Base-by-base conservation (phyloP, 35 echinoderm and acorn worm species). In the Ptychodera flava region DNA sequence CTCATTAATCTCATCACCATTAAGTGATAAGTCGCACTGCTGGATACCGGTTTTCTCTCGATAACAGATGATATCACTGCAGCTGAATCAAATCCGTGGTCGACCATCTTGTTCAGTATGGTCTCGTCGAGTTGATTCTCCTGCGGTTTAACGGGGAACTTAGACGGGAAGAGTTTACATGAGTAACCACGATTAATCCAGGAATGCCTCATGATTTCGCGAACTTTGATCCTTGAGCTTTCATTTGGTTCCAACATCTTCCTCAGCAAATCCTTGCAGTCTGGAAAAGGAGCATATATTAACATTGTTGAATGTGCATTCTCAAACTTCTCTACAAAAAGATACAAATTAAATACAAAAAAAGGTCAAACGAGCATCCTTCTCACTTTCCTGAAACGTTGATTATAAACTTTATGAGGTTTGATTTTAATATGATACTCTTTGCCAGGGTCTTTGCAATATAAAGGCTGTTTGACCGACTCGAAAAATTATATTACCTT, bases 141-240 rank as follows among this genome's bases (percentile, higher is more conserved):
- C 0, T 36, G 36, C 2, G 78, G 16, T 27, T 88, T 78, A 30
- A 87, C 85, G 0, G 88, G 88, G 79, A 79, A 91, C 29, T 32
- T 14, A 30, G 83, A 87, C 28, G 95, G 87, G 27, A 77, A 76
- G 52, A 97, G 79, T 64, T 52, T 38, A n/a, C 35, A 38, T 1
- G 89, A 82, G 84, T 93, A 87, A 0, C 95, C 95, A 31, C 89
- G 83, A 34, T 97, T 97, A 22, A 97, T 91, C 95, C 95, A 97
- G 0, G 95, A 84, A 78, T 97, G 95, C 27, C 64, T 75, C 95
- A 97, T 93, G 28, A 97, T 83, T 16, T 93, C 95, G 29, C 52
- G 35, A 0, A 97, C 77, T 78, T 76, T 91, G 38, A 97, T 97
- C 36, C 95, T 86, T 16, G 75, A 78, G 2, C 35, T 78, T 78